Evolutionary conservation across 2,888 invertebrate species (phyloP), one percentile per base, ranked within the genome.

Genomic region (Campoplex nolae): DNA sequence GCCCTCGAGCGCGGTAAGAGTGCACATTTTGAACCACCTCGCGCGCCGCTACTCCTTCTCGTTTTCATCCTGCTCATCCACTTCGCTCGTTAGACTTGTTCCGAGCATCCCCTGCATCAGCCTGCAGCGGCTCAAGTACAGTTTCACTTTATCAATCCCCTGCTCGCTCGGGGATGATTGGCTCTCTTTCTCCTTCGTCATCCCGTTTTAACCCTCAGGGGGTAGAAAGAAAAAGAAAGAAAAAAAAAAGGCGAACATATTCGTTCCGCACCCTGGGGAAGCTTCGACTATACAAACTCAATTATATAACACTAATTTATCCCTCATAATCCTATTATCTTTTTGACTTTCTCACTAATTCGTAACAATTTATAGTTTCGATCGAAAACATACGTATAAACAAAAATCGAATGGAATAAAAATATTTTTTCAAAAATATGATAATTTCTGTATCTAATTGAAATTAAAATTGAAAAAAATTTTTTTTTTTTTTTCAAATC

Each of bases 241-340:
- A 38, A 38, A 38, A 84, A 74, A 81, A 78, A 75, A 65, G 73
- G 51, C 48, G 67, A 56, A 56, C 56, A 74, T 23, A 42, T 42
- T 58, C 74, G 32, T 56, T 18, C 38, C 4, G 62, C 58, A 45
- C 62, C 58, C 38, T 28, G 23, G 23, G 54, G 9, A 32, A 18
- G 23, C 18, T 56, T 23, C 3, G 7, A 51, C 73, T 38, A 71
- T 51, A 71, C 71, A 51, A 32, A 71, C 45, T 78, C 68, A 68
- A 70, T 70, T 70, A 70, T 70, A 65, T 70, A 65, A 54, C 23
- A 48, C 54, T 54, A 70, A 83, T 78, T 76, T 71, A 83, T 83
- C 76, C 73, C 23, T 70, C 28, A 70, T 83, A 78, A 83, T 83
- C 78, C 78, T 78, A 78, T 38, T 38, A 83, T 78, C 78, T 67